Conservation (phyloP, 2,113 vertebrate species). For the Cynopterus brachyotis region DNA sequence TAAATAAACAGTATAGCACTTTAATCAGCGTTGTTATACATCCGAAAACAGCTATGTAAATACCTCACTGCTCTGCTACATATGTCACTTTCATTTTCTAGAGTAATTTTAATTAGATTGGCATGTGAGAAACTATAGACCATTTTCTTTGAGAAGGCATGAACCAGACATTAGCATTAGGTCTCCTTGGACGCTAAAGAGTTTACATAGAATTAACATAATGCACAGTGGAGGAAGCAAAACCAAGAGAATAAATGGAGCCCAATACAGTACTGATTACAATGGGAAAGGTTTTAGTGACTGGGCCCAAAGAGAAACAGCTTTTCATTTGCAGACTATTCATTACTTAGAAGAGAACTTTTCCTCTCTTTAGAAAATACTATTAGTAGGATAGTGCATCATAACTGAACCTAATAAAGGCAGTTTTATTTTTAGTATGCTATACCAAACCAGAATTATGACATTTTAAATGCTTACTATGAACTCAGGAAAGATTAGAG, state of each 20-base stretch:
- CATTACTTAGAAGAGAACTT: background rate
- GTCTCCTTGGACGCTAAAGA: constrained; percentile 47
- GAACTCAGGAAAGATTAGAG: constrained; percentile 26
- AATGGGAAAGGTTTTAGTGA: background rate
- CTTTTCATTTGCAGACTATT: constrained; percentile 26
- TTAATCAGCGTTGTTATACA: constrained; percentile 79
- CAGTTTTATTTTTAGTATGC: constrained; percentile 47
- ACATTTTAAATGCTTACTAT: constrained; percentile 62
- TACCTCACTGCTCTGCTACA: constrained; percentile 73
- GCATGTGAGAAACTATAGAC: constrained; percentile 58
- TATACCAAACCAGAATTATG: constrained; percentile 56
- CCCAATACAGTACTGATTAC: constrained; percentile 16
- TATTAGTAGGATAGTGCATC: background rate
- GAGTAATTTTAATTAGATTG: constrained; percentile 76
- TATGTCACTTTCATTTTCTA: constrained; percentile 76
- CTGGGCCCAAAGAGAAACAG: background rate
- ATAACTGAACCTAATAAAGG: constrained; percentile 7
- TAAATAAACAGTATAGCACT: constrained; percentile 73
- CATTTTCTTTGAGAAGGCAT: constrained; percentile 58
- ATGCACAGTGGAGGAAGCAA: background rate
- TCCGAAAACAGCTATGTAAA: constrained; percentile 76
- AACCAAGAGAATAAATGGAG: constrained; percentile 24
- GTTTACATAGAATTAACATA: background rate
- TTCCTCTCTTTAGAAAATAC: constrained; percentile 42
- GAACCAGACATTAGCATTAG: constrained; percentile 39